Percentiles rank a stretch among this genome's conserved stretches.
phyloP scores from a whole-genome alignment of 1,140 invertebrate genomes.

The Drosophila pachea region DNA sequence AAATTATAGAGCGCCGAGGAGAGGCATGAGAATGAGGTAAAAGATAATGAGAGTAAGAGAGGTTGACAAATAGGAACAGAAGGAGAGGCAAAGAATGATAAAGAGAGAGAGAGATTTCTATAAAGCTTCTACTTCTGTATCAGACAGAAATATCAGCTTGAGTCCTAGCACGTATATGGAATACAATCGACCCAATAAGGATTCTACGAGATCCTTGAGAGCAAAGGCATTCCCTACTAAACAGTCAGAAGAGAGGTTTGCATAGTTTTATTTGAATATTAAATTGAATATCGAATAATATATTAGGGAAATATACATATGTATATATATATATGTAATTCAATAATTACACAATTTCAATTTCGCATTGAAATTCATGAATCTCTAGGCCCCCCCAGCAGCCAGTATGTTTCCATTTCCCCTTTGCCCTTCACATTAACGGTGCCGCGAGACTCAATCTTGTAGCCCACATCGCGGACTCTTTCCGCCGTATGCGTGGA shows the following conservation, averaged over 20 bases:
- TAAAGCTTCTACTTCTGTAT: too few relatives aligned
- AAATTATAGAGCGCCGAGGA: neutral
- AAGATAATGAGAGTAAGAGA: neutral
- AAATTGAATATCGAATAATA: conserved; percentile 13
- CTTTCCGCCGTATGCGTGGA: conserved; percentile 75
- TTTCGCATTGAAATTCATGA: conserved; percentile 4
- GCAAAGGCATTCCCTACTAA: too few relatives aligned
- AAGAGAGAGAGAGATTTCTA: too few relatives aligned
- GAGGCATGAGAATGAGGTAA: too few relatives aligned
- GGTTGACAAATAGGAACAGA: neutral
- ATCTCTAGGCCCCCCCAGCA: conserved; percentile 79
- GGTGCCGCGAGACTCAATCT: conserved; percentile 83
- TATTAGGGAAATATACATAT: conserved; percentile 15
- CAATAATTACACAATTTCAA: neutral
- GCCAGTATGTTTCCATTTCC: conserved; percentile 91
- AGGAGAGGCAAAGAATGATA: neutral
- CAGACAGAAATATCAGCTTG: too few relatives aligned
- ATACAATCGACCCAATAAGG: too few relatives aligned
- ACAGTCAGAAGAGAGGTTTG: neutral
- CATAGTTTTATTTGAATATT: conserved; percentile 39
- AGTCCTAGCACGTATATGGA: too few relatives aligned
- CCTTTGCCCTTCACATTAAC: conserved; percentile 93
- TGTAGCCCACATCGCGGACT: conserved; percentile 80
- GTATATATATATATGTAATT: neutral
- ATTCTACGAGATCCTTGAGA: too few relatives aligned